A percentile compares a stretch with the other conserved stretches of the same genome.
Evolutionary conservation across 35 echinoderm and acorn worm species (phyloP).

Genomic region (Eucidaris tribuloides): DNA sequence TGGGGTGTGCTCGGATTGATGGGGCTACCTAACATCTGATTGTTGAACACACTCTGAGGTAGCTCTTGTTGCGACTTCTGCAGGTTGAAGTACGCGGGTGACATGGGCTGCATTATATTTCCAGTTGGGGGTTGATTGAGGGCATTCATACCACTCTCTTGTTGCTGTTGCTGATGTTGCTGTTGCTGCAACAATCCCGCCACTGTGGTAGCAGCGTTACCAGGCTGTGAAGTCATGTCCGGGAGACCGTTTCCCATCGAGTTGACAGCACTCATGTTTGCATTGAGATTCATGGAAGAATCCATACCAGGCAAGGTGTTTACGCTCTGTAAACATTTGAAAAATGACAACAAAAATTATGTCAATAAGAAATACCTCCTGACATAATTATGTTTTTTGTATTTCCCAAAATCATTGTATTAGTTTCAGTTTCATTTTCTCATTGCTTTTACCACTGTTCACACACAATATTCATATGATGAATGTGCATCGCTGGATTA

Average conservation of each 20-base stretch:
- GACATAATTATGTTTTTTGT: background rate
- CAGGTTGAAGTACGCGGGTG: background rate
- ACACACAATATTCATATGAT: no score
- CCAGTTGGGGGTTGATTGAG: background rate
- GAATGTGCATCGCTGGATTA: no score
- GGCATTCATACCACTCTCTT: background rate
- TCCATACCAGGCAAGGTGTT: slow-evolving; percentile 15
- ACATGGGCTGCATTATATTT: background rate
- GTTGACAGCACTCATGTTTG: no score
- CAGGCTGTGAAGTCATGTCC: slow-evolving; percentile 8
- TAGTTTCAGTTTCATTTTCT: no score
- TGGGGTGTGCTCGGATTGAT: background rate
- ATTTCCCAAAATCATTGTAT: no score
- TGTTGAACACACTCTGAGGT: slow-evolving; percentile 35
- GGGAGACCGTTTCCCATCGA: slow-evolving; percentile 23
- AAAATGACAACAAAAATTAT: no score
- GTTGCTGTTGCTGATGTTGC: slow-evolving; percentile 36
- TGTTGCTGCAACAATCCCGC: slow-evolving; percentile 20
- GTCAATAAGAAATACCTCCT: background rate
- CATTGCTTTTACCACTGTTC: no score
- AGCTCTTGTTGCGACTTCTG: slow-evolving; percentile 34
- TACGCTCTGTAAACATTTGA: slow-evolving; percentile 3
- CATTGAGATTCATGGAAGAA: background rate
- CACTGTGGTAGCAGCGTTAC: slow-evolving; percentile 5
- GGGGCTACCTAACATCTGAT: slow-evolving; percentile 31